phyloP scores from a whole-genome alignment of 2,797 vertebrate species.

The Sylvia borin region DNA sequence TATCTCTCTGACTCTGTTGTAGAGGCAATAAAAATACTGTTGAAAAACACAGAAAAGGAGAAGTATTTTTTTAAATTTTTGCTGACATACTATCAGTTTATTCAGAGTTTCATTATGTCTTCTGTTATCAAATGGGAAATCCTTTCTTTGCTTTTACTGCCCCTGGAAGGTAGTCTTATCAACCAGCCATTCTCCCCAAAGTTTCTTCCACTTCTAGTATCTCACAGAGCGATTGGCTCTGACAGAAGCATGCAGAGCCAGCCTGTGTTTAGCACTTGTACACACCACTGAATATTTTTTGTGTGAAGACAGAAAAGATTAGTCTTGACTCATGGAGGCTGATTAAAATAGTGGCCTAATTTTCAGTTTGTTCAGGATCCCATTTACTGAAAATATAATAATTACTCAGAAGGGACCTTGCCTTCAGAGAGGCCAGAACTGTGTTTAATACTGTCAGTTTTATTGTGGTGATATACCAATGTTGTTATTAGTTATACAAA shows the following conservation, averaged over 20 bases:
- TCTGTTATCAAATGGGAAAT: constrained; percentile 33
- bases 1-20: neutral
- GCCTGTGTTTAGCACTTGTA: neutral
- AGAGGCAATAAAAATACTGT: neutral
- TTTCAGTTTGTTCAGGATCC: neutral
- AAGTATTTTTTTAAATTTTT: neutral
- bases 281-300: neutral
- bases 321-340: neutral
- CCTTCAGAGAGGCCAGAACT: neutral
- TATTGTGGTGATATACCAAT: neutral
- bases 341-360: neutral
- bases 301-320: neutral
- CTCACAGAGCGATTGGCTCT: neutral
- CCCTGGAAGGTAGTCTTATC: constrained; percentile 4
- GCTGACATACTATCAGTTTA: neutral
- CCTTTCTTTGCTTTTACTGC: constrained; percentile 23
- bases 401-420: neutral
- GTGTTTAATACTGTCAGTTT: neutral
- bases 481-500: neutral
- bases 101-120: neutral
- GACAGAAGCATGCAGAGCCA: constrained; percentile 2
- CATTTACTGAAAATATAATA: neutral
- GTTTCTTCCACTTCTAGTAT: constrained; percentile 28
- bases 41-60: neutral
- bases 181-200: neutral